phyloP scores from a whole-genome alignment of 1,140 invertebrate genomes.

The Ptiloglossa arizonensis region DNA sequence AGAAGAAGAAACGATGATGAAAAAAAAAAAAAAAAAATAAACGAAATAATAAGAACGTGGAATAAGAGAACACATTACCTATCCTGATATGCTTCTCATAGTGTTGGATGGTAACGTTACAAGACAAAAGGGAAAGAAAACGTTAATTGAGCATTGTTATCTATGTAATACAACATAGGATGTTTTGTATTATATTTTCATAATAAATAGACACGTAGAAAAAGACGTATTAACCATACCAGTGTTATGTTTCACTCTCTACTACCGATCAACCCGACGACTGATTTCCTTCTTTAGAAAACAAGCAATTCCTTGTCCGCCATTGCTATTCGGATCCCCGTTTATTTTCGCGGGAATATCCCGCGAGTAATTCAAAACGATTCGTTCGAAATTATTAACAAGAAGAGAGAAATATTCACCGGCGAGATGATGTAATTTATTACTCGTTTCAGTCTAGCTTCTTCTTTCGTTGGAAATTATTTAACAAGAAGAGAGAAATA shows the following conservation, averaged over 20 bases:
- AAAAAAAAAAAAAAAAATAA: conserved; percentile 28
- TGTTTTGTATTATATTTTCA: conserved; percentile 87
- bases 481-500: neutral
- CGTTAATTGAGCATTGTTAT: conserved; percentile 83
- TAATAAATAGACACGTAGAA: conserved; percentile 86
- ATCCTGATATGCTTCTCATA: conserved; percentile 76
- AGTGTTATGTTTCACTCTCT: conserved; percentile 59
- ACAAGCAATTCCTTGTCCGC: too few relatives aligned
- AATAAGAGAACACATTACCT: conserved; percentile 71
- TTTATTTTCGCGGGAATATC: too few relatives aligned
- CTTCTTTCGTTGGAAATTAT: too few relatives aligned
- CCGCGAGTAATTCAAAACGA: too few relatives aligned
- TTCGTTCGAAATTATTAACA: too few relatives aligned
- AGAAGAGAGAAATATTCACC: neutral
- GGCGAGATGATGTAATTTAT: neutral
- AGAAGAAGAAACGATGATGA: conserved; percentile 36
- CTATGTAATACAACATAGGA: conserved; percentile 85
- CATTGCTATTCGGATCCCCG: too few relatives aligned
- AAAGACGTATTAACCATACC: conserved; percentile 78
- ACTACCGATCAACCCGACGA: conserved; percentile 4
- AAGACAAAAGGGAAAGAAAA: conserved; percentile 74
- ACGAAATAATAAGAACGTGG: conserved; percentile 37
- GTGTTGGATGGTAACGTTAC: conserved; percentile 79
- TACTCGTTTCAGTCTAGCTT: too few relatives aligned
- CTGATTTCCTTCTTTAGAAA: too few relatives aligned